These are phyloP conservation scores for Schlechtendalia chinensis DNA, from an alignment of 1,140 invertebrate genomes.

Conservation along the genomic window DNA sequence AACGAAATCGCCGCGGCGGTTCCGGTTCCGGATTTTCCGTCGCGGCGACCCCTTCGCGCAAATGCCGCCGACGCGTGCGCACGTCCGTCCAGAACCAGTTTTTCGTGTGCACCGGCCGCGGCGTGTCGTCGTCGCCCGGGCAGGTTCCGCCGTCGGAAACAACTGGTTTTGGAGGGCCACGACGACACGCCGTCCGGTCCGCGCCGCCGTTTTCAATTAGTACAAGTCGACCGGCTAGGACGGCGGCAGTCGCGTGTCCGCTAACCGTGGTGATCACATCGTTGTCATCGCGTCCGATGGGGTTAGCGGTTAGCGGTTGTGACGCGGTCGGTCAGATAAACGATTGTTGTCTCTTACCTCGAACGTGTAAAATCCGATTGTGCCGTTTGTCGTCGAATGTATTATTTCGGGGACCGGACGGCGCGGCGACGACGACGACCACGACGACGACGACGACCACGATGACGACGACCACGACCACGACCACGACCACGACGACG, in stretches of 20 bases:
- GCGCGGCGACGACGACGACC: no score
- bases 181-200: background rate
- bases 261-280: background rate
- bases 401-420: no score
- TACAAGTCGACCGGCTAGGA: background rate
- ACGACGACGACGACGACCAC: no score
- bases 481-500: no score
- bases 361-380: no score
- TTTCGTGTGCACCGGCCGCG: slow-evolving; percentile 35
- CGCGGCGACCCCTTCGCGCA: slow-evolving; percentile 27
- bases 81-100: slow-evolving; percentile 7
- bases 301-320: background rate
- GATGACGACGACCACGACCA: no score
- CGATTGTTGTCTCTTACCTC: slow-evolving; percentile 5
- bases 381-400: no score
- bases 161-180: slow-evolving; percentile 37
- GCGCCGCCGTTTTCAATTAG: slow-evolving; percentile 19
- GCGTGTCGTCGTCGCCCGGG: no score
- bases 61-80: no score
- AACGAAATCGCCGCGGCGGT: background rate
- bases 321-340: background rate
- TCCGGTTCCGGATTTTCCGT: slow-evolving; percentile 38
- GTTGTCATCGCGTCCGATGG: background rate
- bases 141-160: slow-evolving; percentile 33
- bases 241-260: background rate